These are phyloP conservation scores for Achroia grisella DNA, from an alignment of 1,140 invertebrate species.

Conservation along the genomic window DNA sequence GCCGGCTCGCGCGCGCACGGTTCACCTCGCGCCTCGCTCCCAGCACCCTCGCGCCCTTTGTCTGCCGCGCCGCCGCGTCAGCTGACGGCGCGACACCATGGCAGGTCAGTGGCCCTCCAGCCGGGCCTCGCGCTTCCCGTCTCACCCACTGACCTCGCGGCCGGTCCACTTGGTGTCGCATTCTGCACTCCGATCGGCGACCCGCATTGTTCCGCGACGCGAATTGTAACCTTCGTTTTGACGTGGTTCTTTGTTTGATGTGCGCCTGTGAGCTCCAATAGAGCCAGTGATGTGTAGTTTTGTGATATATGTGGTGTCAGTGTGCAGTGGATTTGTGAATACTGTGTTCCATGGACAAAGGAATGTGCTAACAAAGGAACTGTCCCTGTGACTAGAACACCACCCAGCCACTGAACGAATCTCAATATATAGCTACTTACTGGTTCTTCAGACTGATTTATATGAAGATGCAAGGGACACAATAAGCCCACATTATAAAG, in stretches of 20 bases:
- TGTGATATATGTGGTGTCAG: neutral
- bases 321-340: neutral
- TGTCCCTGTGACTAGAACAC: neutral
- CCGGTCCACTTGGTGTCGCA: conserved; percentile 5
- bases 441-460: no score
- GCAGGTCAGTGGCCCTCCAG: conserved; percentile 56
- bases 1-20: conserved; percentile 3
- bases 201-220: neutral
- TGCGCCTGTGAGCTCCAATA: conserved; percentile 1
- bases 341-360: neutral
- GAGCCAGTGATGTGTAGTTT: conserved; percentile 1
- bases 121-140: conserved; percentile 41
- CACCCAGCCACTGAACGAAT: no score
- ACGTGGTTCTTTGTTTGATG: conserved; percentile 8
- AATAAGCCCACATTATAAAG: no score
- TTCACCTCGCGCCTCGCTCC: neutral
- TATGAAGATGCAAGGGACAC: no score
- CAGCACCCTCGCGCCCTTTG: conserved; percentile 4
- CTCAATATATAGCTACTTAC: no score
- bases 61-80: conserved; percentile 25
- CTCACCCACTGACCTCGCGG: conserved; percentile 20
- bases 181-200: neutral
- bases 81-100: conserved; percentile 39
- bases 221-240: conserved; percentile 2
- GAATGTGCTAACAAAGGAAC: conserved; percentile 3